Evolutionary conservation across 2,888 invertebrate species (phyloP).

Genomic region (Adineta ricciae): DNA sequence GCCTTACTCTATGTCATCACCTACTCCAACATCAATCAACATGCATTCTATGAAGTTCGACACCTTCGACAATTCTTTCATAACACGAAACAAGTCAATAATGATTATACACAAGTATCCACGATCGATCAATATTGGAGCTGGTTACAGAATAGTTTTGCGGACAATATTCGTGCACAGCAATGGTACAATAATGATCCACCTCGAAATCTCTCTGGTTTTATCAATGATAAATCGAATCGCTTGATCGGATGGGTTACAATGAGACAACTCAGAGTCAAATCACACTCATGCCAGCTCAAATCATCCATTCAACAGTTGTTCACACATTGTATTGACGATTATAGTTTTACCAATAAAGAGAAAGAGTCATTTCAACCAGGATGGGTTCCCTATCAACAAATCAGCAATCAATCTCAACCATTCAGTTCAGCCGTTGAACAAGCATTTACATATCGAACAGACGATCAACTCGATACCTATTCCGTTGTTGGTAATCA

Average conservation of each 20-base stretch:
- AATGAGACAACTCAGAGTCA: constrained; percentile 49
- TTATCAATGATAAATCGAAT: constrained; percentile 52
- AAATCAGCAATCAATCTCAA: neutral
- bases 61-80: too few relatives aligned
- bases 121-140: too few relatives aligned
- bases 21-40: neutral
- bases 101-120: too few relatives aligned
- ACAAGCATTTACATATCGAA: neutral
- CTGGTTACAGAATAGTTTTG: constrained; percentile 28
- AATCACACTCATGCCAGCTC: too few relatives aligned
- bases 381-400: neutral
- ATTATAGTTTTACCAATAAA: too few relatives aligned
- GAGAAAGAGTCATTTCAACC: too few relatives aligned
- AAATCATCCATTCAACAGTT: too few relatives aligned
- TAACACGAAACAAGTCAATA: too few relatives aligned
- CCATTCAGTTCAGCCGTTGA: neutral
- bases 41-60: too few relatives aligned
- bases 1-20: constrained; percentile 37
- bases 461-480: too few relatives aligned
- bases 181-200: constrained; percentile 53
- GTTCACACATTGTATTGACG: too few relatives aligned
- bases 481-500: neutral
- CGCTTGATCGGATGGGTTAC: constrained; percentile 55
- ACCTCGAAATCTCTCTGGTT: constrained; percentile 52
- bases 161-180: constrained; percentile 44